Evolutionary conservation across 1,140 invertebrate genomes (phyloP).

Genomic region (Leptopilina boulardi): DNA sequence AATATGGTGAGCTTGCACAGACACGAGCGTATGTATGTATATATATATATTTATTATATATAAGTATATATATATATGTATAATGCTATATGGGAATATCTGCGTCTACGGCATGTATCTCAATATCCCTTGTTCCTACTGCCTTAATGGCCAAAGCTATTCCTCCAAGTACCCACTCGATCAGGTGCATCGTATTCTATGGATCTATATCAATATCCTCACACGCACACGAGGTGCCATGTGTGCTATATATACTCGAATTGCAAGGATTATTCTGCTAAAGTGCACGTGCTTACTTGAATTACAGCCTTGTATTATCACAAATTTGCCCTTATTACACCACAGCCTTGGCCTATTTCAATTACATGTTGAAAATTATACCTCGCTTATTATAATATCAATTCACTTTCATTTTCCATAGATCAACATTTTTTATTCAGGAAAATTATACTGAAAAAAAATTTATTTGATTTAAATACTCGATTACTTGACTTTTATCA

Average conservation of each 20-base stretch:
- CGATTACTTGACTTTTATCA: no score
- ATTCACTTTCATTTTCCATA: background rate
- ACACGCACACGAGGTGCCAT: conserved; percentile 44
- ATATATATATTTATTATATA: no score
- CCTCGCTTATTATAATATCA: no score
- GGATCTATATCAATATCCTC: conserved; percentile 38
- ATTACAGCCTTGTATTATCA: conserved; percentile 1
- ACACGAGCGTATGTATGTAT: conserved; percentile 47
- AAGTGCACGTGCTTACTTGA: conserved; percentile 1
- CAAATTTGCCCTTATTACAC: conserved; percentile 5
- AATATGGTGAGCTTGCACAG: conserved; percentile 59
- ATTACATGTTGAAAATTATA: no score
- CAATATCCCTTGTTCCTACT: conserved; percentile 36
- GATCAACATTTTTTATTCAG: no score
- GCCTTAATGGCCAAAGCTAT: conserved; percentile 45
- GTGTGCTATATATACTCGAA: conserved; percentile 40
- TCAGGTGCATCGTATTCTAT: conserved; percentile 29
- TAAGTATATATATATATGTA: conserved; percentile 52
- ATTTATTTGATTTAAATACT: no score
- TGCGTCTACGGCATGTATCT: conserved; percentile 47
- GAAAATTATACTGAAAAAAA: no score
- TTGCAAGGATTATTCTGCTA: conserved; percentile 48
- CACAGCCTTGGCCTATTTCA: conserved; percentile 10
- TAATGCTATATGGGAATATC: conserved; percentile 49
- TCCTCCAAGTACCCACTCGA: conserved; percentile 39